A percentile compares a stretch with the other conserved stretches of the same genome.
Conservation (phyloP, 2,888 invertebrate genomes). For the Coecobrya sp. region DNA sequence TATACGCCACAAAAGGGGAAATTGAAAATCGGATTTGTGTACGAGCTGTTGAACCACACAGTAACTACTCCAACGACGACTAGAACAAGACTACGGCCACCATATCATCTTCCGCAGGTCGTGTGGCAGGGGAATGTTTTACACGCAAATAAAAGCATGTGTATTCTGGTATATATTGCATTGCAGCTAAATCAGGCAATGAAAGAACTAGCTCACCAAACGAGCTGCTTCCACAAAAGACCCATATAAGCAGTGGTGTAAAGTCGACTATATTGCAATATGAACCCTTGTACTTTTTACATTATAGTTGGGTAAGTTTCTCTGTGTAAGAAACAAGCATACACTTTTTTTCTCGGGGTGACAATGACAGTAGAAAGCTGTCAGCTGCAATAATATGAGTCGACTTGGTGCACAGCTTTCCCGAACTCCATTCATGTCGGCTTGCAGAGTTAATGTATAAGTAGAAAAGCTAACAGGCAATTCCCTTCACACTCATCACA, state of each 20-base stretch:
- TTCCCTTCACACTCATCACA: conserved; percentile 41
- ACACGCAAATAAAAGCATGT: conserved; percentile 62
- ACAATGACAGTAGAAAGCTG: conserved; percentile 83
- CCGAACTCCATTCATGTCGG: conserved; percentile 46
- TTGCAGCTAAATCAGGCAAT: conserved; percentile 24
- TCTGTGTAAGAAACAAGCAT: not conserved
- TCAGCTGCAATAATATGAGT: conserved; percentile 80
- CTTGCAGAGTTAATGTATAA: conserved; percentile 46
- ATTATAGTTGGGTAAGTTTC: not conserved
- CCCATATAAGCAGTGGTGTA: not conserved
- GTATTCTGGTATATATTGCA: conserved; percentile 48
- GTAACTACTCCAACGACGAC: conserved; percentile 73
- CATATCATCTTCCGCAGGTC: conserved; percentile 59
- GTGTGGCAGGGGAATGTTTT: conserved; percentile 61
- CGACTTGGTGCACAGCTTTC: conserved; percentile 58
- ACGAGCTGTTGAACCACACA: conserved; percentile 62
- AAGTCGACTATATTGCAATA: conserved; percentile 3
- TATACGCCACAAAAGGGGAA: conserved; percentile 70
- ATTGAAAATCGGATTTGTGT: conserved; percentile 83
- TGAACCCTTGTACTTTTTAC: not conserved
- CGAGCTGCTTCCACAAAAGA: not conserved
- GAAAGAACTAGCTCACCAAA: not conserved
- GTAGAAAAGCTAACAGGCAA: conserved; percentile 53
- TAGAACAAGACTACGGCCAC: conserved; percentile 70
- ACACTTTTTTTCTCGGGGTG: conserved; percentile 76